phyloP scores from a whole-genome alignment of 2,113 vertebrate genomes.

The Mystacornis crossleyi region DNA sequence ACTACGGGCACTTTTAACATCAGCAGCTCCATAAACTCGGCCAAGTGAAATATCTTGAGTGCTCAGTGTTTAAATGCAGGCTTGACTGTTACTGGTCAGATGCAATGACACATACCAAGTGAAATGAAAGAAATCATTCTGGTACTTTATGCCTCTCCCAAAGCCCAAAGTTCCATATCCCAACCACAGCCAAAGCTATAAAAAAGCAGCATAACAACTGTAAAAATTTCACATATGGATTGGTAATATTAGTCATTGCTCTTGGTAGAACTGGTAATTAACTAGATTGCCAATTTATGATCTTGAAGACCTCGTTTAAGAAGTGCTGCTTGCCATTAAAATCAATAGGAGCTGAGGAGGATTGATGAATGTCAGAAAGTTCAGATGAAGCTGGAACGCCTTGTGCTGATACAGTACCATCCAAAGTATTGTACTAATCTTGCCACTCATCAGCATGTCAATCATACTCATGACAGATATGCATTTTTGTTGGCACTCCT shows the following conservation, averaged over 20 bases:
- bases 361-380: neutral
- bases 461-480: neutral
- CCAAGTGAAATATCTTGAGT: neutral
- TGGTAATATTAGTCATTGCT: neutral
- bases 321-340: neutral
- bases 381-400: neutral
- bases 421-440: neutral
- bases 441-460: neutral
- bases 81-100: neutral
- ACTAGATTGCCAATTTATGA: neutral
- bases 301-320: neutral
- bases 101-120: neutral
- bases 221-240: neutral
- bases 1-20: neutral
- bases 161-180: neutral
- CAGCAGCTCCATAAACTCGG: neutral
- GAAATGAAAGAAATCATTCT: neutral
- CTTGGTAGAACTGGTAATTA: neutral
- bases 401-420: neutral
- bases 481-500: neutral
- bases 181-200: accelerated
- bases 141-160: neutral
- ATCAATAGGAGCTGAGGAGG: neutral
- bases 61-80: neutral
- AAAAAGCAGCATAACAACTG: neutral